These are phyloP conservation scores for Aleiodes testaceus DNA, from an alignment of 2,888 invertebrate genomes.

Conservation along the genomic window DNA sequence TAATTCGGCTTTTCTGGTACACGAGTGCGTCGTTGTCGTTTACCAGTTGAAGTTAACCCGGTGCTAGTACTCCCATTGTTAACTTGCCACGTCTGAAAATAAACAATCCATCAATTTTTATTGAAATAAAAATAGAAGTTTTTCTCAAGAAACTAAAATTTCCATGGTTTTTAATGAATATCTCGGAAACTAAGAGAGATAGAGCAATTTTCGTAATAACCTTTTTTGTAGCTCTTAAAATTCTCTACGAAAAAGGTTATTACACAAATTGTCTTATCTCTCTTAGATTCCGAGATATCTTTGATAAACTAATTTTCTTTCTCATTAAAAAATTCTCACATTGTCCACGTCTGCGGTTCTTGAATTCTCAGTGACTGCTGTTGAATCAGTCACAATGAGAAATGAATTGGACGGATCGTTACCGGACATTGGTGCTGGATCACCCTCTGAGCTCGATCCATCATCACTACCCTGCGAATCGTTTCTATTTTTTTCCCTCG, in stretches of 20 bases:
- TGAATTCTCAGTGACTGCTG: slow-evolving; percentile 50
- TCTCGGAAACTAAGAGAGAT: too few species aligned
- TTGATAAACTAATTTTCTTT: too few species aligned
- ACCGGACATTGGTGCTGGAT: slow-evolving; percentile 64
- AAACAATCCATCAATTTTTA: not conserved
- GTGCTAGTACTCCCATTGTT: slow-evolving; percentile 70
- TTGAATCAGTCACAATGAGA: slow-evolving; percentile 56
- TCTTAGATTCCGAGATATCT: too few species aligned
- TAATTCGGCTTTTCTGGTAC: slow-evolving; percentile 96
- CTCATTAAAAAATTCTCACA: too few species aligned
- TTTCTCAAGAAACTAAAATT: slow-evolving; percentile 16
- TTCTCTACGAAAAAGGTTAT: too few species aligned
- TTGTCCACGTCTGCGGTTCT: slow-evolving; percentile 59
- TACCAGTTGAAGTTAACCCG: slow-evolving; percentile 63
- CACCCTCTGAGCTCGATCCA: slow-evolving; percentile 72
- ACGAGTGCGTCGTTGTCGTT: slow-evolving; percentile 81
- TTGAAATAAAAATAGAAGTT: not conserved
- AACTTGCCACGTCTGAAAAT: not conserved
- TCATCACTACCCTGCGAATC: slow-evolving; percentile 71
- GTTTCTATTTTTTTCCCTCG: slow-evolving; percentile 65
- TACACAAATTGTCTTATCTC: too few species aligned
- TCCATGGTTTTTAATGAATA: too few species aligned
- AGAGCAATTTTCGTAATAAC: too few species aligned
- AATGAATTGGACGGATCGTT: slow-evolving; percentile 57
- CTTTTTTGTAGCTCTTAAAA: too few species aligned